Base-by-base conservation (phyloP, 2,888 invertebrate genomes). In the Stegophylla sp. region DNA sequence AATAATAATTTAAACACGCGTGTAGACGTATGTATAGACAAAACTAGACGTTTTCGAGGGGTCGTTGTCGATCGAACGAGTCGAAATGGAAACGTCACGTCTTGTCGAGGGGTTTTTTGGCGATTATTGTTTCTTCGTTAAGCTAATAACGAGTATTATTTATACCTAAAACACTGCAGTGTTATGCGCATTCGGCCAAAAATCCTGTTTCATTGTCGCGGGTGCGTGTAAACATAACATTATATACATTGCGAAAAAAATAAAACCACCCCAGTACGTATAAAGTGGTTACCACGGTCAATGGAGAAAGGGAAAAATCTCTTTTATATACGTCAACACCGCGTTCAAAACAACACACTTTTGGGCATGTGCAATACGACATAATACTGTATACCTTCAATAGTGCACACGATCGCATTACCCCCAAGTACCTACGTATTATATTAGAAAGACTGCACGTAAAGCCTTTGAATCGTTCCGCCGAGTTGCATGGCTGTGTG, bases 61-160 rank as follows among this genome's bases (percentile, higher is more conserved):
- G 51, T 34, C 23, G 28, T 69, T 69, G 26, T 51, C 34, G 69
- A 67, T 67, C 67, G 67, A 67, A 67, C 48, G 67, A 26, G n/a
- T n/a, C 41, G 23, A 26, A 66, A 34, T 41, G 3, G 1, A 34
- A 28, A n/a, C 15, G 53, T 23, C 17, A 56, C 34, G 51, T 51
- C 53, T 20, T n/a, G 13, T 15, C 69, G 34, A 34, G 34, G 41
- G 53, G 66, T 7, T 3, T 26, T 23, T 53, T 71, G n/a, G 34
- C 20, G 51, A 41, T 53, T 45, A 66, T 66, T 53, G 71, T 71
- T 53, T 56, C 34, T 20, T 20, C 28, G 48, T 15, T 34, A 34
- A 34, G 34, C 34, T 34, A 34, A 34, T 34, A 34, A 3, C 34
- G 3, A 5, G 34, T 34, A 34, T 34, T 34, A 34, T 34, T 5